Evolutionary conservation across 2,113 vertebrate genomes (phyloP).

Genomic region (Plestiodon gilberti): DNA sequence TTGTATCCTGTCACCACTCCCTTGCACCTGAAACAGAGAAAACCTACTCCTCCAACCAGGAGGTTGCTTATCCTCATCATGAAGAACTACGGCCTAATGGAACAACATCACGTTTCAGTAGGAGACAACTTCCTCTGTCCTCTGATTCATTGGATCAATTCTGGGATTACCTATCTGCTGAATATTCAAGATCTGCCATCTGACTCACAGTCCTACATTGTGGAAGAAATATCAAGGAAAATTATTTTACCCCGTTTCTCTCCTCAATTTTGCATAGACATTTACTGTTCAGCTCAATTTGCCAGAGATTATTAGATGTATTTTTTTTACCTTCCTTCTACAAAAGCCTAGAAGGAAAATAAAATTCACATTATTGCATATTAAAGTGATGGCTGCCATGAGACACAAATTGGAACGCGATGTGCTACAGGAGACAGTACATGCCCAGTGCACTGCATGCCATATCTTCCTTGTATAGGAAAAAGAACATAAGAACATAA

Average conservation of each 20-base stretch:
- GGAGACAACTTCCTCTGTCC: too few relatives aligned
- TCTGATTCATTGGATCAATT: background rate
- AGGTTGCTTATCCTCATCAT: too few relatives aligned
- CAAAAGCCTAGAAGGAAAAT: conserved; percentile 19
- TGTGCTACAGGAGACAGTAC: background rate
- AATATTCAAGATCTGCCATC: background rate
- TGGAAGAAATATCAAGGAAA: background rate
- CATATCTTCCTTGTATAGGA: background rate
- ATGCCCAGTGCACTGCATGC: background rate
- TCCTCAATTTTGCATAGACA: background rate
- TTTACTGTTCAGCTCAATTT: conserved; percentile 13
- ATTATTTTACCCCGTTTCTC: background rate
- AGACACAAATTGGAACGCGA: background rate
- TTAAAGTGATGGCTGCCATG: conserved; percentile 7
- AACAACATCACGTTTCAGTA: too few relatives aligned
- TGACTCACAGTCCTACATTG: background rate
- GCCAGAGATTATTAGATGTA: conserved; percentile 1
- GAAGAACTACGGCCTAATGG: too few relatives aligned
- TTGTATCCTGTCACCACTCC: too few relatives aligned
- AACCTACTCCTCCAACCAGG: too few relatives aligned
- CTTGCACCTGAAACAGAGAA: too few relatives aligned
- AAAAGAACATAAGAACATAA: too few relatives aligned
- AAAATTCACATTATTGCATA: conserved; percentile 10
- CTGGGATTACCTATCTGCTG: background rate
- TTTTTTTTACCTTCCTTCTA: background rate